These are phyloP conservation scores for Chloropsis hardwickii DNA, from an alignment of 2,113 vertebrate species.

Conservation along the genomic window DNA sequence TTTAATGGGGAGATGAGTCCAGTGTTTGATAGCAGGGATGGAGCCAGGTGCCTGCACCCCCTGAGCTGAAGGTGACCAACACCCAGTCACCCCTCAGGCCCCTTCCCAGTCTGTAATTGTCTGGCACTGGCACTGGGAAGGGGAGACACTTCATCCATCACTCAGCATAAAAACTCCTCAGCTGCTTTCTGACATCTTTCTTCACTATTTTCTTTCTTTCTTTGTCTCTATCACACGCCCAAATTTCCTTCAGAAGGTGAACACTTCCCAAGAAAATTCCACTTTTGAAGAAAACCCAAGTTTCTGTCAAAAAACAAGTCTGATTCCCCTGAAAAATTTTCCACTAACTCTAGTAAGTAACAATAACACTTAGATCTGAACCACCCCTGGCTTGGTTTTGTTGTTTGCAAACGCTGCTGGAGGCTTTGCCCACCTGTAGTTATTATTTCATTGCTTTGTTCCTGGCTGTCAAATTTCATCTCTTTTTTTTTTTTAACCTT, in stretches of 20 bases:
- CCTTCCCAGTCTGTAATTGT: neutral
- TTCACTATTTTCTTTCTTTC: neutral
- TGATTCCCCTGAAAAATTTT: neutral
- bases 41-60: neutral
- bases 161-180: neutral
- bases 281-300: constrained; percentile 38
- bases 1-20: neutral
- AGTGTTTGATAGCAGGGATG: neutral
- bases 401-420: constrained; percentile 65
- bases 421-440: constrained; percentile 66
- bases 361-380: constrained; percentile 44
- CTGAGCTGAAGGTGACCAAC: neutral
- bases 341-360: constrained; percentile 18
- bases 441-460: constrained; percentile 65
- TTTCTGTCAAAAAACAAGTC: constrained; percentile 1
- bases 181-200: neutral
- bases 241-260: neutral
- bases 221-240: neutral
- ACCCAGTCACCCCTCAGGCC: neutral
- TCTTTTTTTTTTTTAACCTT: constrained; percentile 38
- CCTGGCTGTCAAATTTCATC: constrained; percentile 55
- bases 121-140: neutral
- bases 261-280: constrained; percentile 10
- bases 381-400: constrained; percentile 35
- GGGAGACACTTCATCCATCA: neutral